Conservation (phyloP, 1,140 invertebrate species). For the Phortica variegata region DNA sequence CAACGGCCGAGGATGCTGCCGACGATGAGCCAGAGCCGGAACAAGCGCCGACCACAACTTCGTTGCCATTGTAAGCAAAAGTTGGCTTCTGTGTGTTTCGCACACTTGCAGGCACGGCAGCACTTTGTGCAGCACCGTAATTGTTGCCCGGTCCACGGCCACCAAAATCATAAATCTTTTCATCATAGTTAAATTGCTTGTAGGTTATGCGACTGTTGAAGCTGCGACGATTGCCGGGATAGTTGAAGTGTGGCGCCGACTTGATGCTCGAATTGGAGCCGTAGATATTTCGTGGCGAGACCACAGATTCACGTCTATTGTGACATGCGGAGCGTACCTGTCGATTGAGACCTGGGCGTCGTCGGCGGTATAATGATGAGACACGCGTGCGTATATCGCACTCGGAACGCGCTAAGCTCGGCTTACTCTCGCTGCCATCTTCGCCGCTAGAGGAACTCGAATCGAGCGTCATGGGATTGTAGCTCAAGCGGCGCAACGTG, state of each 20-base stretch:
- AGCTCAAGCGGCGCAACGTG: constrained; percentile 60
- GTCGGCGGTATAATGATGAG: constrained; percentile 31
- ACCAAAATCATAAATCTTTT: constrained; percentile 53
- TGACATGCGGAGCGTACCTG: constrained; percentile 43
- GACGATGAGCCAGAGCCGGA: constrained; percentile 48
- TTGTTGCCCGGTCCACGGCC: constrained; percentile 51
- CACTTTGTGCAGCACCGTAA: constrained; percentile 18
- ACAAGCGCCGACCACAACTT: constrained; percentile 13
- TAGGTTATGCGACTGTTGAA: constrained; percentile 31
- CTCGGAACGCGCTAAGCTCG: constrained; percentile 55
- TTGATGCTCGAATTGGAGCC: constrained; percentile 58
- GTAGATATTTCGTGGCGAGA: constrained; percentile 47
- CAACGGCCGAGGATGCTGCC: constrained; percentile 38
- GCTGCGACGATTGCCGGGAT: constrained; percentile 35
- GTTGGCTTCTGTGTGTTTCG: constrained; percentile 25
- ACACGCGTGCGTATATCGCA: constrained; percentile 55
- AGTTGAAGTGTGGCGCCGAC: constrained; percentile 57
- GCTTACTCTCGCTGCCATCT: constrained; percentile 36
- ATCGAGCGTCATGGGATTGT: constrained; percentile 60
- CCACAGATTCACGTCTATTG: constrained; percentile 37
- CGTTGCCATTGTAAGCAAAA: constrained; percentile 18
- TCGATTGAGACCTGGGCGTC: constrained; percentile 34
- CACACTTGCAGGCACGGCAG: constrained; percentile 8
- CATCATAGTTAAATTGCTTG: constrained; percentile 47
- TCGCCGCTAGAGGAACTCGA: constrained; percentile 55